A percentile compares a stretch with the other conserved stretches of the same genome.
These are phyloP conservation scores for Sarcophaga variegata DNA, from an alignment of 2,888 invertebrate species.

Conservation along the genomic window DNA sequence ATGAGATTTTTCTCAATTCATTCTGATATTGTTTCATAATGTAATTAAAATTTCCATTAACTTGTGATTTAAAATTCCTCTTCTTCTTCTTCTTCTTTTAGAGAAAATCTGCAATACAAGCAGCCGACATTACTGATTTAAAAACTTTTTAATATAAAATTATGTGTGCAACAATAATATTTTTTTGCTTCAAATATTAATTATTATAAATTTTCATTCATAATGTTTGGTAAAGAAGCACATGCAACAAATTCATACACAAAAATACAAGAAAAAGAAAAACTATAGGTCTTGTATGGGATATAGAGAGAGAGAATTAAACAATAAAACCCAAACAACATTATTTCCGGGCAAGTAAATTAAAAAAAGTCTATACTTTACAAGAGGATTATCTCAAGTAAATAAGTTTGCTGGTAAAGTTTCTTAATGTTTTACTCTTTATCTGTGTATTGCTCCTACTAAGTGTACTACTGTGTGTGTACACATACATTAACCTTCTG, in stretches of 20 bases:
- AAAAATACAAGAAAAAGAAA: not conserved
- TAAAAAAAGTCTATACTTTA: too few species aligned
- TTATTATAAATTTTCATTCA: slow-evolving; percentile 45
- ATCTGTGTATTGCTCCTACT: too few species aligned
- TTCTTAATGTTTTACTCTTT: too few species aligned
- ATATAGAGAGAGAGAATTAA: too few species aligned
- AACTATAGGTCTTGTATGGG: too few species aligned
- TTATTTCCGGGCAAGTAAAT: too few species aligned
- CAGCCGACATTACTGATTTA: not conserved
- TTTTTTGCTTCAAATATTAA: slow-evolving; percentile 41
- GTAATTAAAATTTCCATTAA: not conserved
- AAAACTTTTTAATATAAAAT: slow-evolving; percentile 49
- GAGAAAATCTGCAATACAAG: not conserved
- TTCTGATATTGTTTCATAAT: not conserved
- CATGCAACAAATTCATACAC: not conserved
- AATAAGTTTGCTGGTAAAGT: too few species aligned
- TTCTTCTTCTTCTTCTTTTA: not conserved
- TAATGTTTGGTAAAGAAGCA: not conserved
- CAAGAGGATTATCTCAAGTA: too few species aligned
- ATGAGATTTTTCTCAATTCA: too few species aligned
- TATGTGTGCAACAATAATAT: slow-evolving; percentile 27
- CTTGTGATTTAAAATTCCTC: not conserved
- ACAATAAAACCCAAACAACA: too few species aligned
- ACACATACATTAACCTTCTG: too few species aligned
- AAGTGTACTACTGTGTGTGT: too few species aligned